Conservation (phyloP, 1,140 invertebrate species). For the Platorchestia sp. region DNA sequence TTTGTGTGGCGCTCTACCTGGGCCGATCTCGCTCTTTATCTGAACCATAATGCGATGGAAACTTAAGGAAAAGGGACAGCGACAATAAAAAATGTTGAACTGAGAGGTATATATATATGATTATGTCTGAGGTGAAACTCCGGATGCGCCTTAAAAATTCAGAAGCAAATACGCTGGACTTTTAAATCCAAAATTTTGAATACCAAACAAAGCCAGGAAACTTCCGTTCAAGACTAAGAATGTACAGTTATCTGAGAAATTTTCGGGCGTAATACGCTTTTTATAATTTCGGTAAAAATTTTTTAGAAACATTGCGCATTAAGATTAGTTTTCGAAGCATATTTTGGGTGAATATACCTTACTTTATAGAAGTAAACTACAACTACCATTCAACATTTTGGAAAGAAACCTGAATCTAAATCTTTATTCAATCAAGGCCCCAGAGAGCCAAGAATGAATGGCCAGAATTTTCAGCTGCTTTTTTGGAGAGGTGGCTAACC, state of each 20-base stretch:
- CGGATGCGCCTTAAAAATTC: neutral
- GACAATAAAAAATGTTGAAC: neutral
- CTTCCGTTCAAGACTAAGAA: neutral
- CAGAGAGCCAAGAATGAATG: neutral
- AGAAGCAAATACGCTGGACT: neutral
- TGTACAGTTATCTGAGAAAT: neutral
- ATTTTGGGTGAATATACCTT: too few relatives aligned
- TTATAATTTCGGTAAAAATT: neutral
- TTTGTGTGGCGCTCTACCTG: slow-evolving; percentile 6
- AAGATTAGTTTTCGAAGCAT: too few relatives aligned
- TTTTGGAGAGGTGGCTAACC: neutral
- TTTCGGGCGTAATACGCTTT: neutral
- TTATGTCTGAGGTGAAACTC: neutral
- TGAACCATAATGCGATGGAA: slow-evolving; percentile 2
- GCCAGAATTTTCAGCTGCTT: neutral
- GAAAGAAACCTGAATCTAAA: too few relatives aligned
- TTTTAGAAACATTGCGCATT: too few relatives aligned
- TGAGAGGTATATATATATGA: neutral
- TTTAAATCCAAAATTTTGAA: neutral
- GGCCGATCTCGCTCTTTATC: neutral
- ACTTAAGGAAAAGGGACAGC: slow-evolving; percentile 21
- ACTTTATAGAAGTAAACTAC: too few relatives aligned
- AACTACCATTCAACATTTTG: too few relatives aligned
- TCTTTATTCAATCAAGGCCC: neutral
- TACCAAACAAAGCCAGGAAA: neutral